phyloP scores from a whole-genome alignment of 53 echinoderm and acorn worm species.

The Crossaster papposus region DNA sequence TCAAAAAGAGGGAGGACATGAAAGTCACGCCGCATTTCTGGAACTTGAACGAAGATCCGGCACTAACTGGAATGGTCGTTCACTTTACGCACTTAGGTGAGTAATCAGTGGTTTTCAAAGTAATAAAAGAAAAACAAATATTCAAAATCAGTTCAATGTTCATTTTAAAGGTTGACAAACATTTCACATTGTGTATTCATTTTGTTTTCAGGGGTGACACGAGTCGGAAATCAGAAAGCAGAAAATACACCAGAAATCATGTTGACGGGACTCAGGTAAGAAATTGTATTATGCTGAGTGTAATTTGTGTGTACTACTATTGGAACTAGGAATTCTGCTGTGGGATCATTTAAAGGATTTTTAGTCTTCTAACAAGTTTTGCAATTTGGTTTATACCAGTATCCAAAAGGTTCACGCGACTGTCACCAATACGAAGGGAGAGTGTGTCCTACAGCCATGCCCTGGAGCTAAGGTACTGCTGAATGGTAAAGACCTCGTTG shows the following conservation, averaged over 20 bases:
- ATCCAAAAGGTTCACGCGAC: slow-evolving; percentile 90
- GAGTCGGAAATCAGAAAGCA: slow-evolving; percentile 88
- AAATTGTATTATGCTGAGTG: too few species aligned
- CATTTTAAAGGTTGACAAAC: background rate
- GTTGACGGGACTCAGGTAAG: slow-evolving; percentile 85
- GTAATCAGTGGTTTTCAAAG: background rate
- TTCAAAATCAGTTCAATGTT: background rate
- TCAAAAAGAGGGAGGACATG: slow-evolving; percentile 83
- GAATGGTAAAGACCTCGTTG: slow-evolving; percentile 84
- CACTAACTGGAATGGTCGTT: slow-evolving; percentile 92
- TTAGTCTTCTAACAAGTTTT: background rate
- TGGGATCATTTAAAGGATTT: background rate
- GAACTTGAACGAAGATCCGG: slow-evolving; percentile 97
- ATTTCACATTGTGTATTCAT: background rate
- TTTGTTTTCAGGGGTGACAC: slow-evolving; percentile 68
- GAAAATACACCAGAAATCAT: slow-evolving; percentile 75
- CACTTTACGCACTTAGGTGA: slow-evolving; percentile 76
- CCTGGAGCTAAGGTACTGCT: slow-evolving; percentile 79
- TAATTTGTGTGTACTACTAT: too few species aligned
- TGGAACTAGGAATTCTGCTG: background rate
- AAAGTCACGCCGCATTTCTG: slow-evolving; percentile 96
- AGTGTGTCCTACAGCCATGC: slow-evolving; percentile 63
- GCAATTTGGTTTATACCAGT: slow-evolving; percentile 49
- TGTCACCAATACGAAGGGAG: slow-evolving; percentile 68
- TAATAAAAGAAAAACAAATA: background rate